Evolutionary conservation across 2,113 vertebrate species (phyloP).

Genomic region (Cheirogaleus medius): DNA sequence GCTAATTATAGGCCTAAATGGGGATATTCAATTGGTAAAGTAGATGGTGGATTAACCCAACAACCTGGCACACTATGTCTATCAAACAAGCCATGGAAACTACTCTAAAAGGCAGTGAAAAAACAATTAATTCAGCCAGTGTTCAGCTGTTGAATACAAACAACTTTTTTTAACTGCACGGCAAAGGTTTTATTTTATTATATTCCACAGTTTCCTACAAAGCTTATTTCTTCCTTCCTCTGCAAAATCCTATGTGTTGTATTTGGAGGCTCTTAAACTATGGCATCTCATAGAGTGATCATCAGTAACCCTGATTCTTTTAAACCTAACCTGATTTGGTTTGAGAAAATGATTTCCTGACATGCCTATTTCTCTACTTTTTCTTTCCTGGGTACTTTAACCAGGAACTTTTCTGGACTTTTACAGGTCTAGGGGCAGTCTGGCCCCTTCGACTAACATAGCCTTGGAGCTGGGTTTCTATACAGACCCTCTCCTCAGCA

Average conservation of each 20-base stretch:
- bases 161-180: neutral
- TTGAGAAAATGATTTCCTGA: neutral
- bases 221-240: neutral
- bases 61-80: neutral
- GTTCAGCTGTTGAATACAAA: neutral
- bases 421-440: neutral
- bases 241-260: neutral
- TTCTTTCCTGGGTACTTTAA: neutral
- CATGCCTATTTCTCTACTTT: neutral
- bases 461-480: neutral
- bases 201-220: neutral
- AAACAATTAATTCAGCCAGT: neutral
- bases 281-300: neutral
- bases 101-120: neutral
- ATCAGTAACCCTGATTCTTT: neutral
- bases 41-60: constrained; percentile 29
- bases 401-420: neutral
- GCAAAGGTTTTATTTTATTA: constrained; percentile 7
- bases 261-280: neutral
- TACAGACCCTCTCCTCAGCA: neutral
- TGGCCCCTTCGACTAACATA: neutral
- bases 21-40: neutral
- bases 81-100: neutral
- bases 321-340: neutral
- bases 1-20: neutral